These are phyloP conservation scores for Dendrolimus pini DNA, from an alignment of 2,888 invertebrate species.

Conservation along the genomic window DNA sequence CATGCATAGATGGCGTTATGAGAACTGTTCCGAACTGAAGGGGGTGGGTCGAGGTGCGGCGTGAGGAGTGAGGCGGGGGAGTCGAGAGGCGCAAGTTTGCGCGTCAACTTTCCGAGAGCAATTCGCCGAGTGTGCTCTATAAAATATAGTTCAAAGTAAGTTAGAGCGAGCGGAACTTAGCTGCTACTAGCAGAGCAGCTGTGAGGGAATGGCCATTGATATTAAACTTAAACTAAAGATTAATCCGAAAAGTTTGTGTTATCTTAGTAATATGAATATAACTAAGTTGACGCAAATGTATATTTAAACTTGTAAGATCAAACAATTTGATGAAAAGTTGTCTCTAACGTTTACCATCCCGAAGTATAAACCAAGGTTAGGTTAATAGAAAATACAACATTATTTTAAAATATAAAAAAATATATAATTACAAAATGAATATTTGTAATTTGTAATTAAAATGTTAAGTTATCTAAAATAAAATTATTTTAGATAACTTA, in stretches of 20 bases:
- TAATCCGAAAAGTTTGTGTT: conserved; percentile 21
- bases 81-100: conserved; percentile 20
- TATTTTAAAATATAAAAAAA: no score
- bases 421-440: no score
- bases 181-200: conserved; percentile 26
- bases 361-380: no score
- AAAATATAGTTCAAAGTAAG: conserved; percentile 60
- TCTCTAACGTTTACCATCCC: no score
- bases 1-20: conserved; percentile 30
- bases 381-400: no score
- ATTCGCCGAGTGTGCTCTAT: conserved; percentile 40
- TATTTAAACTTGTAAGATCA: no score
- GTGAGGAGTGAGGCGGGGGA: conserved; percentile 14
- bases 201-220: conserved; percentile 27
- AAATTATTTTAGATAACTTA: no score
- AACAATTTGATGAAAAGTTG: no score
- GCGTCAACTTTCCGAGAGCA: conserved; percentile 43
- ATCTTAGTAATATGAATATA: conserved; percentile 5
- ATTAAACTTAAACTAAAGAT: conserved; percentile 23
- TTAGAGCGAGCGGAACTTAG: conserved; percentile 30
- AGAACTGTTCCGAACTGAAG: conserved; percentile 34
- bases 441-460: no score
- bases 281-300: no score
- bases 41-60: conserved; percentile 9
- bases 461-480: no score